Evolutionary conservation across 92 coral and sea anemone species (phyloP), one percentile per base, ranked within the genome.

Genomic region (Zoanthus sociatus): DNA sequence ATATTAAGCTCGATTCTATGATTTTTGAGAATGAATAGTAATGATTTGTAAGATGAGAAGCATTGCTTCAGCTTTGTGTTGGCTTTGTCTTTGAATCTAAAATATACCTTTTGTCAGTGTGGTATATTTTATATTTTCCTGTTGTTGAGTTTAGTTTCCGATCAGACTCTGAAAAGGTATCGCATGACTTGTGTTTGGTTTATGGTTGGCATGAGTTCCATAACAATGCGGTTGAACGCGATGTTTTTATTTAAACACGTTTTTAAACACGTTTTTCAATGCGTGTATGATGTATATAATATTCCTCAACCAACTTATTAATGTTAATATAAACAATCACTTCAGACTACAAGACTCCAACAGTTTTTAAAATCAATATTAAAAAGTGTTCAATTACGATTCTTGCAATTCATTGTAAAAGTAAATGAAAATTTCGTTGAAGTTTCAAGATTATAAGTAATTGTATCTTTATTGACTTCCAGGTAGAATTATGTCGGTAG

Each of bases 201-300:
- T 66, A 45, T 18, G 75, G 56, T 64, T 44, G 17, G 56, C 11
- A 8, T 31, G 70, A 37, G 14, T 9, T 31, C 26, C 6, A 78
- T 64, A 45, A 17, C 84, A 71, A 61, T 79, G 84, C 42, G 84
- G 84, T 79, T 33, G 73, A 71, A 17, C 6, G 55, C 45, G 31
- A 9, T 64, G 47, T 81, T 81, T 78, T 56, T 69, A 60, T n/a
- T 58, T 26, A 26, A 26, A 26, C 26, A 26, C 26, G 26, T 26
- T 26, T 26, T 58, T 58, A 60, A 20, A 81, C 73, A 79, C 20
- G 55, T 15, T 13, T 60, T 78, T 78, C 20, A 77, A 77, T 9
- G 15, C 45, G 8, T 14, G 33, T 55, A 31, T 18, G 44, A 30
- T 51, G 54, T 17, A 5, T 48, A 44, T 75, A 48, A 75, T 75